Evolutionary conservation across 2,797 vertebrate genomes (phyloP), one percentile per base, ranked within the genome.

Genomic region (Staurois parvus): DNA sequence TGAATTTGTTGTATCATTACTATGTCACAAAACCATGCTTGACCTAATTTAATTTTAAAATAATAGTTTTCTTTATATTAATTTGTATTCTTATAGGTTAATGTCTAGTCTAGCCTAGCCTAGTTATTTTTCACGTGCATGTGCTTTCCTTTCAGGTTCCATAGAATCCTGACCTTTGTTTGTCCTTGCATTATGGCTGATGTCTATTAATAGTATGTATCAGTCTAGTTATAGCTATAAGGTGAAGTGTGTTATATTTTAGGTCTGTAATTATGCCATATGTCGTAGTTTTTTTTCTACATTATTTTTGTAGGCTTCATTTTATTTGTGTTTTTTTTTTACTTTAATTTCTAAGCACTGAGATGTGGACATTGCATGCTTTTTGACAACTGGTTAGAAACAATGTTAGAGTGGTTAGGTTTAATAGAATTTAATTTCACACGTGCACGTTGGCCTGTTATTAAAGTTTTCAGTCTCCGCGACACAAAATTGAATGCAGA

Each of bases 381-480:
- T 15, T 75, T n/a, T 76, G 79, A 82, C 52, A 76, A 76, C 59
- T 56, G 32, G 69, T 76, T 66, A 72, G 24, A 77, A 48, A 77
- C 67, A 48, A 77, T 67, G 15, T 11, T 64, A 56, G 17, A 83
- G 82, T 76, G n/a, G 32, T 70, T 83, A 45, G 77, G 74, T 79
- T 72, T 86, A 87, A 91, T 91, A 69, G 73, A 83, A 90, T 91
- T 89, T 89, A 87, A 89, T 92, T 93, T 92, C 91, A 79, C 87
- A 88, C 91, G 90, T 91, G 86, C 91, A 91, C 92, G 89, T 89
- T 92, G 92, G 91, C 88, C 91, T 89, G 86, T 91, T 94, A 92
- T 91, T 94, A 93, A 92, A 91, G 89, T 93, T 93, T 92, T 91
- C 91, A 88, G 89, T 93, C 90, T 83, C 90, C 79, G 89, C 94